Base-by-base conservation (phyloP, 2,888 invertebrate species). In the Digitonthophagus gazella region DNA sequence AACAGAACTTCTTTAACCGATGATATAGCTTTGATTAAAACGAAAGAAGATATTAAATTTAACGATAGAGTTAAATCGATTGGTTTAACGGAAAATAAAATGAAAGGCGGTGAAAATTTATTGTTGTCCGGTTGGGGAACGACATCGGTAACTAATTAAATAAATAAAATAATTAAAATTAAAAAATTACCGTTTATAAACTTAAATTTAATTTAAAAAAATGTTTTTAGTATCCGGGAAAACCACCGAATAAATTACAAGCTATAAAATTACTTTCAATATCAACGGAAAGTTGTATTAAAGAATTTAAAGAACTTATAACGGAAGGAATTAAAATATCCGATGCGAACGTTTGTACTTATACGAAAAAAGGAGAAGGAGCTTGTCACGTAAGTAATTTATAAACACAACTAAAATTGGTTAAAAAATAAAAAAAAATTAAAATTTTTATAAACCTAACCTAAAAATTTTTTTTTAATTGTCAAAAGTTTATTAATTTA, bases 251-350 rank as follows among this genome's bases (percentile, higher is more conserved):
- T 71, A 81, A 85, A 61, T 78, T 89, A 67, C 87, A 85, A 81
- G 82, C 84, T 74, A 75, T 88, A 71, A 83, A 88, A 1, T 78
- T 87, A 0, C 80, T 79, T 11, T 84, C 87, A 14, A 83, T 89
- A 56, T 82, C 84, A 0, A 83, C 84, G 67, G 84, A 84, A 4
- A 82, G 84, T 69, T 76, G 76, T 65, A 22, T 88, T 88, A 72
- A 84, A 84, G 71, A 69, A 15, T 73, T 71, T 61, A 66, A 65
- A 6, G 61, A 55, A n/a, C 55, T 56, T 57, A 58, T 58, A 15
- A 58, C 56, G 28, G 55, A 65, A 1, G 20, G n/a, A 20, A 19
- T 18, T 20, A 15, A 20, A 16, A 20, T 61, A 19, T 14, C 61
- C 11, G 61, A 64, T 28, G 69, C 72, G 0, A 74, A 76, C 67